phyloP scores from a whole-genome alignment of 1,140 invertebrate genomes.

The Polypedilum vanderplanki region DNA sequence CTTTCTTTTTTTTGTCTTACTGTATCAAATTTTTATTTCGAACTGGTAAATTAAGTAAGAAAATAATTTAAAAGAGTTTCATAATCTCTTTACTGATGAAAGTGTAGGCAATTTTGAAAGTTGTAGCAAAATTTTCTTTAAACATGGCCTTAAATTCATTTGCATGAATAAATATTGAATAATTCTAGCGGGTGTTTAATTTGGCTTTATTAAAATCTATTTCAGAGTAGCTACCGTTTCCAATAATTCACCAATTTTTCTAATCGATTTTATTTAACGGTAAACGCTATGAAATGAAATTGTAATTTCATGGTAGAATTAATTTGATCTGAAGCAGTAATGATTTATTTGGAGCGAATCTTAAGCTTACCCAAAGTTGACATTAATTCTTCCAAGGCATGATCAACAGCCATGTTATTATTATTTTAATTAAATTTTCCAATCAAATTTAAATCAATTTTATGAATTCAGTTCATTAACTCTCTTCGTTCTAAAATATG shows the following conservation, averaged over 20 bases:
- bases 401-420: constrained; percentile 48
- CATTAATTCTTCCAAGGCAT: constrained; percentile 55
- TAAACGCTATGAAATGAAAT: neutral
- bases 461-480: neutral
- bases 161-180: too few relatives aligned
- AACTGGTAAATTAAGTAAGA: neutral
- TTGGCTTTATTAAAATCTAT: too few relatives aligned
- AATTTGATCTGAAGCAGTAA: too few relatives aligned
- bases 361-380: constrained; percentile 47
- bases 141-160: too few relatives aligned
- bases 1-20: neutral
- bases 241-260: too few relatives aligned
- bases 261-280: constrained; percentile 27
- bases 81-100: too few relatives aligned
- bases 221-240: too few relatives aligned
- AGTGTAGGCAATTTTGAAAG: too few relatives aligned
- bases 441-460: neutral
- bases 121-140: too few relatives aligned
- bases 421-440: neutral
- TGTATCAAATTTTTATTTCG: neutral
- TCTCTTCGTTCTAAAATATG: neutral
- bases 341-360: constrained; percentile 28
- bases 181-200: too few relatives aligned
- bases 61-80: too few relatives aligned
- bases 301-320: neutral